These are phyloP conservation scores for Eupithecia abbreviata DNA, from an alignment of 2,888 invertebrate species.

Conservation along the genomic window DNA sequence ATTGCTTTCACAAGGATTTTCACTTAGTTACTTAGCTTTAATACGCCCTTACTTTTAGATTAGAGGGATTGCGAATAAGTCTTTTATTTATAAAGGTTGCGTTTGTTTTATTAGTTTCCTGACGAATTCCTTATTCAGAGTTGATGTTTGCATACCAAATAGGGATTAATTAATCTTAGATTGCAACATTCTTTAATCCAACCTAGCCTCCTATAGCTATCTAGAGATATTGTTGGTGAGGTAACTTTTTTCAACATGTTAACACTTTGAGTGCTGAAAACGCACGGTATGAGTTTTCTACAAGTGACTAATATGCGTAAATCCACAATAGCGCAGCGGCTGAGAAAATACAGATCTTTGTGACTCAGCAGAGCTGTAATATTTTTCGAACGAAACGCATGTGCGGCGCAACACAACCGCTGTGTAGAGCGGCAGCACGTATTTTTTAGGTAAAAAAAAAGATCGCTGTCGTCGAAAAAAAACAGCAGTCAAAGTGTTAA, in stretches of 20 bases:
- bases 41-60: conserved; percentile 45
- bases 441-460: too few species aligned
- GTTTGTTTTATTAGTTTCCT: not conserved
- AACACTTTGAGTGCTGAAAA: too few species aligned
- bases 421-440: too few species aligned
- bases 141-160: not conserved
- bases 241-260: not conserved
- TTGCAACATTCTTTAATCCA: not conserved
- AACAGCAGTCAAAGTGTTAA: too few species aligned
- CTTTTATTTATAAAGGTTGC: conserved; percentile 17
- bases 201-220: not conserved
- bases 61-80: conserved; percentile 37
- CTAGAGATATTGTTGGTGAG: not conserved
- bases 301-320: too few species aligned
- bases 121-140: not conserved
- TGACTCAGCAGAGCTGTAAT: too few species aligned
- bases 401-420: too few species aligned
- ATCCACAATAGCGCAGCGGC: too few species aligned
- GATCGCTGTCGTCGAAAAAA: too few species aligned
- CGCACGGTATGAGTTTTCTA: too few species aligned
- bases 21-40: conserved; percentile 48
- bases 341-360: too few species aligned
- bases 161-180: not conserved
- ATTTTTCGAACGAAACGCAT: too few species aligned
- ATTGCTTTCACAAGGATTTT: conserved; percentile 55